phyloP scores from a whole-genome alignment of 1,140 invertebrate genomes.

The Sycobia sp. region DNA sequence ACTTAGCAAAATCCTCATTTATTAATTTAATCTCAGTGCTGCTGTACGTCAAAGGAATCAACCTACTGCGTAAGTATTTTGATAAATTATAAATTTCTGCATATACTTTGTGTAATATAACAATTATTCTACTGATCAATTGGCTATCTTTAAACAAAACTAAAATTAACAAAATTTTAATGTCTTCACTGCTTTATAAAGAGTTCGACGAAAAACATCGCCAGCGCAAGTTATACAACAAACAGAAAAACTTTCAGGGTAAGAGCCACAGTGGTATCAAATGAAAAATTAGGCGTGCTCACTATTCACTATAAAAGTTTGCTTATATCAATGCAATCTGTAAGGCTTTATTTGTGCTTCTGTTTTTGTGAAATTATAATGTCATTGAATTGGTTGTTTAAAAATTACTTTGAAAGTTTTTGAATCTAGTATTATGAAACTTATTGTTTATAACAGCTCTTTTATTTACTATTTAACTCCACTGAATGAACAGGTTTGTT shows the following conservation, averaged over 20 bases:
- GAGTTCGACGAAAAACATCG: constrained; percentile 73
- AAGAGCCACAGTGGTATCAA: constrained; percentile 41
- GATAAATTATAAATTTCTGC: constrained; percentile 23
- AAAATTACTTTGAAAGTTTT: constrained; percentile 35
- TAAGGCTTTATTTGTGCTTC: constrained; percentile 29
- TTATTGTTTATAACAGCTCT: not conserved
- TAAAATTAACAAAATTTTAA: constrained; percentile 46
- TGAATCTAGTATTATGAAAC: not conserved
- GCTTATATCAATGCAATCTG: constrained; percentile 25
- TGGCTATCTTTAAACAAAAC: constrained; percentile 16
- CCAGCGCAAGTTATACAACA: constrained; percentile 65
- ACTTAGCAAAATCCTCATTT: too few species aligned
- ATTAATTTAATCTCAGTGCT: constrained; percentile 49
- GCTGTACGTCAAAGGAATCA: constrained; percentile 59
- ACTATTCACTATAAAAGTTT: constrained; percentile 23
- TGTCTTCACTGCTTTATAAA: constrained; percentile 61
- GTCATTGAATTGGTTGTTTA: constrained; percentile 5
- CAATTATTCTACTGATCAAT: constrained; percentile 28
- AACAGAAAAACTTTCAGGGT: constrained; percentile 55
- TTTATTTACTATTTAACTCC: constrained; percentile 1
- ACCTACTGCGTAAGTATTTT: constrained; percentile 65
- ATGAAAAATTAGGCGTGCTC: constrained; percentile 23
- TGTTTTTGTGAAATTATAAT: constrained; percentile 19
- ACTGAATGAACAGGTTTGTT: constrained; percentile 8
- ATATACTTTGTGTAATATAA: constrained; percentile 20